phyloP scores from a whole-genome alignment of 2,888 invertebrate genomes.

The Drosophila robusta region DNA sequence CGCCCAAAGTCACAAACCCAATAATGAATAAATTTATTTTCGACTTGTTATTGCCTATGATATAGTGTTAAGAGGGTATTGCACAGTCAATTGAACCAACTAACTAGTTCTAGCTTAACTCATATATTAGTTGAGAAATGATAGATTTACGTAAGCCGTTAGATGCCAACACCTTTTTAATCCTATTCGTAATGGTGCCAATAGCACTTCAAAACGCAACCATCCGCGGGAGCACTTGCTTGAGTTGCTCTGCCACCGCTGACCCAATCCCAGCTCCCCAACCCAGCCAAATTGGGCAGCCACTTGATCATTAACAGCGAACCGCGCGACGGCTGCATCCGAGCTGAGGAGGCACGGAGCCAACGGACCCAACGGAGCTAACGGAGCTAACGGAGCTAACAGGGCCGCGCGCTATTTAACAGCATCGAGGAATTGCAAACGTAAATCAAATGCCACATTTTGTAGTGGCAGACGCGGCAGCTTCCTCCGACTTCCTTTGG shows the following conservation, averaged over 20 bases:
- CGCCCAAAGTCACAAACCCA: neutral
- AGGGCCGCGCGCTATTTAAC: constrained; percentile 49
- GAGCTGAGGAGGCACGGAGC: neutral
- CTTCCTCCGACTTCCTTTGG: constrained; percentile 9
- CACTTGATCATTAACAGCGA: constrained; percentile 47
- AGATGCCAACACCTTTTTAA: neutral
- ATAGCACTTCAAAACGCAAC: neutral
- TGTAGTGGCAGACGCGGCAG: constrained; percentile 49
- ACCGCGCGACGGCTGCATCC: constrained; percentile 6
- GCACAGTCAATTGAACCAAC: neutral
- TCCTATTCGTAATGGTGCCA: neutral
- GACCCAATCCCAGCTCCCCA: neutral
- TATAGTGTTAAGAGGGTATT: too few relatives aligned
- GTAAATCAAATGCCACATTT: constrained; percentile 74
- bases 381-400: constrained; percentile 5
- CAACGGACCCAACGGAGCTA: constrained; percentile 4
- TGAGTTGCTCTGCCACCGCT: neutral
- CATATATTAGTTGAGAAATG: neutral
- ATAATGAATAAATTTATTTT: neutral
- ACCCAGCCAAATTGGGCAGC: constrained; percentile 4
- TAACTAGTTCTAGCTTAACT: neutral
- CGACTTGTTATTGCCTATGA: neutral
- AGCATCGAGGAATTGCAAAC: constrained; percentile 64
- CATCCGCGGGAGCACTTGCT: neutral
- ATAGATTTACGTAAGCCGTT: neutral